These are phyloP conservation scores for Jacana jacana DNA, from an alignment of 2,113 vertebrate genomes.

Conservation along the genomic window DNA sequence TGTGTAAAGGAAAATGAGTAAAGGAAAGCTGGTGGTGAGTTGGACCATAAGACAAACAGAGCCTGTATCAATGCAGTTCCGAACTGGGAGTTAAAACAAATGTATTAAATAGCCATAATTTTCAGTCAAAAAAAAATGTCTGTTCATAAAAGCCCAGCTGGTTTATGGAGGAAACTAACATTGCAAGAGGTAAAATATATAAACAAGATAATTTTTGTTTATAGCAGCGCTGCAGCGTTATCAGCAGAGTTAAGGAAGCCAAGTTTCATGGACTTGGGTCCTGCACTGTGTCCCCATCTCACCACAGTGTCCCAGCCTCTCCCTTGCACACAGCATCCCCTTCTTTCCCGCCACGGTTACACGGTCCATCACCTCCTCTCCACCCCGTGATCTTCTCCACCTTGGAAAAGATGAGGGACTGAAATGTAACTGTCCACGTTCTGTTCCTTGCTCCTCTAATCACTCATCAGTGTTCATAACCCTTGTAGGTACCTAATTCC, in stretches of 20 bases:
- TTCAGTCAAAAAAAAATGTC: not conserved
- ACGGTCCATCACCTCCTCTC: not conserved
- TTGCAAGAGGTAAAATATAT: not conserved
- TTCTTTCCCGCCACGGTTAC: not conserved
- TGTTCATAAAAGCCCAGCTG: not conserved
- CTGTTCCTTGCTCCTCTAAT: not conserved
- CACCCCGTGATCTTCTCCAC: not conserved
- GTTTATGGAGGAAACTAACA: not conserved
- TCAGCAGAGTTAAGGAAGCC: not conserved
- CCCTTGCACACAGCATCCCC: not conserved
- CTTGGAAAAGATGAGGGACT: not conserved
- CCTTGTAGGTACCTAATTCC: not conserved
- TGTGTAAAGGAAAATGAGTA: no score
- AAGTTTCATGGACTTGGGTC: not conserved
- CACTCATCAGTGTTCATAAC: not conserved
- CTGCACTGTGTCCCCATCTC: not conserved
- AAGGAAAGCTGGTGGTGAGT: not conserved
- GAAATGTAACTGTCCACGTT: not conserved
- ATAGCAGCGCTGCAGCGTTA: not conserved
- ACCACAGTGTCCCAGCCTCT: accelerated
- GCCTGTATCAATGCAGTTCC: not conserved
- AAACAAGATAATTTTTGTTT: not conserved
- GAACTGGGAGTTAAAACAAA: not conserved
- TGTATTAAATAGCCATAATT: not conserved
- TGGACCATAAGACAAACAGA: not conserved